phyloP scores from a whole-genome alignment of 2,797 vertebrate genomes.

The Margarornis squamiger region DNA sequence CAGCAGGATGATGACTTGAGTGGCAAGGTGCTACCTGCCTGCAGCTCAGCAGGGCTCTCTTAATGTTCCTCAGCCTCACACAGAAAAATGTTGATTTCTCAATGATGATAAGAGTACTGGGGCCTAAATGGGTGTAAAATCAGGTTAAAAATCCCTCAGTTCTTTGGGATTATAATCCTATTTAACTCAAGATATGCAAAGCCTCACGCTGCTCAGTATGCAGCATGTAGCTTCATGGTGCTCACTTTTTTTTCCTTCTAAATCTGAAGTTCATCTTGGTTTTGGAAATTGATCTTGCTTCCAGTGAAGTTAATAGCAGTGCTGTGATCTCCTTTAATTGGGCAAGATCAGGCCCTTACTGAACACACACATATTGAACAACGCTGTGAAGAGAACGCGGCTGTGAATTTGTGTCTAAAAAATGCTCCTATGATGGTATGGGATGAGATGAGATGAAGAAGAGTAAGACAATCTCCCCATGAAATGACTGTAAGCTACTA shows the following conservation, averaged over 20 bases:
- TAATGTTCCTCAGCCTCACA: not conserved
- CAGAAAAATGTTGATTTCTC: not conserved
- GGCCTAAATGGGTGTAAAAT: not conserved
- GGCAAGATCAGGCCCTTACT: not conserved
- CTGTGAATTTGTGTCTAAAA: not conserved
- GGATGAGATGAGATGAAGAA: not conserved
- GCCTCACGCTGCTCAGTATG: not conserved
- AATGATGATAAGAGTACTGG: not conserved
- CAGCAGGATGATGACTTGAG: not conserved
- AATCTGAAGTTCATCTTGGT: not conserved
- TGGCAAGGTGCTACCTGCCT: not conserved
- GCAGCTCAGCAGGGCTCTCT: not conserved
- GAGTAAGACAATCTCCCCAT: not conserved
- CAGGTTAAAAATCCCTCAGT: not conserved
- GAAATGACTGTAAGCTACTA: not conserved
- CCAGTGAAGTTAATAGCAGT: not conserved
- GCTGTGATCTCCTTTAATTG: not conserved
- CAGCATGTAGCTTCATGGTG: not conserved
- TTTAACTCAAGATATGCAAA: not conserved
- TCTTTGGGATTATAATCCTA: not conserved
- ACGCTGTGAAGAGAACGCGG: accelerated
- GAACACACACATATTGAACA: not conserved
- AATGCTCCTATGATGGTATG: not conserved
- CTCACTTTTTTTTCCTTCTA: not conserved
- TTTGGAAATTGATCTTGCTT: not conserved